Base-by-base conservation (phyloP, 1,140 invertebrate genomes). In the Oreohelix idahoensis region DNA sequence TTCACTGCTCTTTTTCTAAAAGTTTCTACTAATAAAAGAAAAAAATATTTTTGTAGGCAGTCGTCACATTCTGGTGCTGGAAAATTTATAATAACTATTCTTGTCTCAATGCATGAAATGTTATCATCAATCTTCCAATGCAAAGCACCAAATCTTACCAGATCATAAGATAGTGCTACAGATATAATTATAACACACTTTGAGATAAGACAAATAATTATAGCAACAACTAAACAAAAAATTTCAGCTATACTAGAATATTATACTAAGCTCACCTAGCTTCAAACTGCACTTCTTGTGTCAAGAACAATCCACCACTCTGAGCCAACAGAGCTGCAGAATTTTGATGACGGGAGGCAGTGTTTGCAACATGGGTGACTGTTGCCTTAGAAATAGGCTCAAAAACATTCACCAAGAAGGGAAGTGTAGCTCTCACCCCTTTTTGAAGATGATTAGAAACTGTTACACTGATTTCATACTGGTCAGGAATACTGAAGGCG, bases 401-500 rank as follows among this genome's bases (percentile, higher is more conserved):
- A 23, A 84, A 32, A 32, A 87, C 87, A 17, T 74, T 36, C 17
- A 87, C 49, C 20, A 32, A 36, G 36, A 26, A 23, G 17, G 83
- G 66, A 11, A 86, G 63, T 32, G 20, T 66, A 29, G n/a, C 81
- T 17, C 66, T 75, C 15, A 85, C 45, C 0, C 83, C 81, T 38
- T 79, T 39, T 66, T 84, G 80, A n/a, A 74, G 36, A 42, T 84
- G 81, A 58, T 86, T 86, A 51, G 69, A 73, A n/a, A 87, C 81
- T 23, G 23, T 83, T 1, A 87, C 84, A 13, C 32, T 84, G 29
- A 87, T 80, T 29, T 77, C 36, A 58, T 83, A 87, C 1, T 73
- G 53, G 15, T 81, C 81, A 26, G 84, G 51, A 20, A 71, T 74
- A 38, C 17, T 74, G 73, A 79, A 87, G 1, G 17, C 29, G 38